Conservation (phyloP, 1,140 invertebrate species). For the Magallana ariakensis region DNA sequence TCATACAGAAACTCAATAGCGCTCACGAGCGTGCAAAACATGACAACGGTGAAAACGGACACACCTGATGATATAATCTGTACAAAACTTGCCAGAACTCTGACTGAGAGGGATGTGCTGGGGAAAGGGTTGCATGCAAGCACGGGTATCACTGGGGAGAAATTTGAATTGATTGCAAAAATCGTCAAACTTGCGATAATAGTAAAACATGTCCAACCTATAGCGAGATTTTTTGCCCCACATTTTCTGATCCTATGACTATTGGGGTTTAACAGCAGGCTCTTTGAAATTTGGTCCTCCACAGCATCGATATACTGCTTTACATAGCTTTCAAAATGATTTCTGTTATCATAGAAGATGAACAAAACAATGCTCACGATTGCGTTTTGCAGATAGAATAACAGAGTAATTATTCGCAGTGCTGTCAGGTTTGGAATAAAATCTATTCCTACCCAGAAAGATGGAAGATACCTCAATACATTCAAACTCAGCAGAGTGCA, state of each 20-base stretch:
- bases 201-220: not conserved
- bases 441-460: conserved; percentile 16
- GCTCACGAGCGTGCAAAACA: not conserved
- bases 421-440: not conserved
- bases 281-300: not conserved
- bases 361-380: not conserved
- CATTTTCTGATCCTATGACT: not conserved
- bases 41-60: not conserved
- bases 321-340: conserved; percentile 2
- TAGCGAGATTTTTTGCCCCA: not conserved
- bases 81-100: not conserved
- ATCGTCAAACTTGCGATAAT: not conserved
- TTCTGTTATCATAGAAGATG: not conserved
- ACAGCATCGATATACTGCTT: not conserved
- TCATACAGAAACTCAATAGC: not conserved
- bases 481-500: conserved; percentile 3
- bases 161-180: not conserved
- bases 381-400: not conserved
- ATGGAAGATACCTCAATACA: conserved; percentile 16
- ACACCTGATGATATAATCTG: not conserved
- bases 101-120: not conserved
- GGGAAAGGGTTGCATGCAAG: not conserved
- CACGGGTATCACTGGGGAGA: not conserved
- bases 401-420: not conserved
- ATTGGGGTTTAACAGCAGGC: not conserved